Evolutionary conservation across 1,140 invertebrate species (phyloP), one percentile per base, ranked within the genome.

Genomic region (Dolichoris vasculosae): DNA sequence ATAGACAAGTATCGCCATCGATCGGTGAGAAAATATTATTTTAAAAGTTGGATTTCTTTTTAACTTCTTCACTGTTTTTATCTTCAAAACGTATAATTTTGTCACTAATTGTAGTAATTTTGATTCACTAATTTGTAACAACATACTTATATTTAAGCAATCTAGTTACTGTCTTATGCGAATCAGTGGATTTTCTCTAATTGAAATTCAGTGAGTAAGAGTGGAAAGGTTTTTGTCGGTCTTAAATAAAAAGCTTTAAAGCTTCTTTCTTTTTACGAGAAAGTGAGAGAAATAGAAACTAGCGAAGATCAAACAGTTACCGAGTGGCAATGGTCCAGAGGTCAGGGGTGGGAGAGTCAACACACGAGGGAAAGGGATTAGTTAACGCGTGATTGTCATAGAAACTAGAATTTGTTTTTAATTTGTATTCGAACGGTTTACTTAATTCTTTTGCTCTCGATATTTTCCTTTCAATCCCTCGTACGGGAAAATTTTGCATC

Each of bases 361-460:
- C 8, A 43, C 13, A 23, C 69, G 38, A 40, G 32, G 46, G 35
- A 40, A 63, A 26, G 32, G 35, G 35, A 76, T 13, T 59, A 63
- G 48, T 77, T 77, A 77, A 77, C 30, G 32, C 75, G 46, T 77
- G 43, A 77, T 77, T 46, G 46, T 38, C 30, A 78, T 78, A 63
- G 48, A 35, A 63, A 40, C 32, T 20, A 20, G 35, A 20, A 59
- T 48, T 51, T 51, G 23, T 17, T 76, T 17, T n/a, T 9, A 35
- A 32, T 23, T 38, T 43, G 13, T 7, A 38, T 43, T 46, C 35
- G 15, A n/a, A 0, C 40, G 40, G 15, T 17, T 64, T 11, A 1
- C n/a, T 43, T 63, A 63, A 64, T 13, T 75, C 13, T n/a, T 26
- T 75, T 46, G 2, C 69, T 23, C 15, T 71, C 32, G 3, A 15